Evolutionary conservation across 2,113 vertebrate species (phyloP).

Genomic region (Eulemur macaco): DNA sequence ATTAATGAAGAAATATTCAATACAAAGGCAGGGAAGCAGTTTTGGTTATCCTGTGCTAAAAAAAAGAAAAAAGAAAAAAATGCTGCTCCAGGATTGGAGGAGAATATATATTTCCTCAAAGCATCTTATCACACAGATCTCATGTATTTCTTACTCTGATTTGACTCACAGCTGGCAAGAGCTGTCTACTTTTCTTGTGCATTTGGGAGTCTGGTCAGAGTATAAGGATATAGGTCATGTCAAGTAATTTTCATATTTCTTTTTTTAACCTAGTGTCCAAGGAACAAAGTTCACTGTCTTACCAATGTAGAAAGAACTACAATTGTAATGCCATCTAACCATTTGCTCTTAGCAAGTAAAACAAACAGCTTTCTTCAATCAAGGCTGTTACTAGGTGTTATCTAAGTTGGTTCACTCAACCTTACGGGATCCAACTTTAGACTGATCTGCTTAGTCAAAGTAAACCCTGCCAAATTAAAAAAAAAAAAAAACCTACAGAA

Average conservation of each 20-base stretch:
- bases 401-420: constrained; percentile 53
- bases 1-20: constrained; percentile 70
- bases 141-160: constrained; percentile 28
- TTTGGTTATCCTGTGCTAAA: constrained; percentile 74
- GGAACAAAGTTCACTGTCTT: constrained; percentile 37
- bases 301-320: constrained; percentile 21
- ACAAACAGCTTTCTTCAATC: constrained; percentile 49
- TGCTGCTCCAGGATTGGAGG: constrained; percentile 22
- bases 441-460: constrained; percentile 62
- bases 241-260: constrained; percentile 20
- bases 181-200: not conserved
- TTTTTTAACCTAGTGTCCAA: not conserved
- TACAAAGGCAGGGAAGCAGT: constrained; percentile 62
- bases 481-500: not conserved
- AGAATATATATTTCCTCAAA: not conserved
- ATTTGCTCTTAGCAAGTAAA: constrained; percentile 51
- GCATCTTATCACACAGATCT: not conserved
- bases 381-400: constrained; percentile 42
- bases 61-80: not conserved
- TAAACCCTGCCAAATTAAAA: constrained; percentile 45
- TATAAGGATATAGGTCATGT: constrained; percentile 14
- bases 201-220: constrained; percentile 33
- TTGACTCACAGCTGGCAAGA: constrained; percentile 20
- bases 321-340: not conserved
- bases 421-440: constrained; percentile 49